phyloP scores from a whole-genome alignment of 1,140 invertebrate species.

The Psix sp. region DNA sequence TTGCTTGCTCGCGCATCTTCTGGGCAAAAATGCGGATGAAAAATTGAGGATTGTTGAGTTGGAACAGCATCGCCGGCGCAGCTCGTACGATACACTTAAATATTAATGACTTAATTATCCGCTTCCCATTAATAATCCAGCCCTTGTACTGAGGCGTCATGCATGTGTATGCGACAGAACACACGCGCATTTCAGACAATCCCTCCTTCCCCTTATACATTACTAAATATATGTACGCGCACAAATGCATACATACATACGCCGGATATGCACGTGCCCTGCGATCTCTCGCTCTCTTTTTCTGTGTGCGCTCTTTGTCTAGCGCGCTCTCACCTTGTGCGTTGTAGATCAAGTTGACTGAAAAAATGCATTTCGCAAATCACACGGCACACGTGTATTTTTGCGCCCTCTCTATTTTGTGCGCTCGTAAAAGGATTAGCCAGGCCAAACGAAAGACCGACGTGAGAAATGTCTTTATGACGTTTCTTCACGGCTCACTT shows the following conservation, averaged over 20 bases:
- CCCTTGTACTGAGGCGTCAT: constrained; percentile 59
- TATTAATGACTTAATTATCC: constrained; percentile 75
- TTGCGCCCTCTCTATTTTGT: constrained; percentile 21
- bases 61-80: constrained; percentile 59
- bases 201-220: constrained; percentile 16
- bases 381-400: constrained; percentile 37
- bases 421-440: constrained; percentile 53
- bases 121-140: constrained; percentile 69
- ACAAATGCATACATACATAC: constrained; percentile 10
- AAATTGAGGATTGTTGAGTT: constrained; percentile 62
- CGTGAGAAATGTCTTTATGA: constrained; percentile 46
- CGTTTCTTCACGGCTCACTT: constrained; percentile 41
- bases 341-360: constrained; percentile 47
- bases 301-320: constrained; percentile 1
- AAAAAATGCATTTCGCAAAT: constrained; percentile 57
- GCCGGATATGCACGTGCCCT: too few species aligned
- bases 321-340: constrained; percentile 8
- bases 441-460: constrained; percentile 47
- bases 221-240: constrained; percentile 26
- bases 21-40: constrained; percentile 56
- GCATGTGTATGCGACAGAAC: constrained; percentile 46
- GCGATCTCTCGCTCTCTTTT: constrained; percentile 1
- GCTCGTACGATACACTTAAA: constrained; percentile 68
- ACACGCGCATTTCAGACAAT: constrained; percentile 39
- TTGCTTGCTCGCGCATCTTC: constrained; percentile 22